These are phyloP conservation scores for Gymnobelideus leadbeateri DNA, from an alignment of 2,113 vertebrate species.

Conservation along the genomic window DNA sequence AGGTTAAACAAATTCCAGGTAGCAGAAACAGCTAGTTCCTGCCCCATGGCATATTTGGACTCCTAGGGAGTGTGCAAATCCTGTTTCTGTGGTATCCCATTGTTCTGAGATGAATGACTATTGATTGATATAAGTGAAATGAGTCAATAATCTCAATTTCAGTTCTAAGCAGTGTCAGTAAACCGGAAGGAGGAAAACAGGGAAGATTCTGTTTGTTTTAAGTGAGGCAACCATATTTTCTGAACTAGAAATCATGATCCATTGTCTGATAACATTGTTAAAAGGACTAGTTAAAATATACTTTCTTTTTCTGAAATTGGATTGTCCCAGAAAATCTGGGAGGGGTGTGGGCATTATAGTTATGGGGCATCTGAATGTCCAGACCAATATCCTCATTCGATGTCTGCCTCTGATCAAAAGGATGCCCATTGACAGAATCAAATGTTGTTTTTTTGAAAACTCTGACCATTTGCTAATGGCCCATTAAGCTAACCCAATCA, in stretches of 20 bases:
- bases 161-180: background rate
- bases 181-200: constrained; percentile 21
- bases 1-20: background rate
- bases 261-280: background rate
- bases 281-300: background rate
- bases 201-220: constrained; percentile 27
- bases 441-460: constrained; percentile 14
- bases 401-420: constrained; percentile 53
- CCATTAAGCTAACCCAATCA: constrained; percentile 13
- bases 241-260: background rate
- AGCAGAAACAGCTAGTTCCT: constrained; percentile 23
- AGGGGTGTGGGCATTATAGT: background rate
- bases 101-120: constrained; percentile 62
- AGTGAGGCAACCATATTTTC: background rate
- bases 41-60: constrained; percentile 45
- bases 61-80: constrained; percentile 3
- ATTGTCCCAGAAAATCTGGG: background rate
- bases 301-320: background rate
- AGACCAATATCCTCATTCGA: background rate
- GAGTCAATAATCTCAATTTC: constrained; percentile 37
- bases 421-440: constrained; percentile 35
- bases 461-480: constrained; percentile 46
- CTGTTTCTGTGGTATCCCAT: background rate
- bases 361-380: constrained; percentile 18
- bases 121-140: constrained; percentile 62